Conservation (phyloP, 2,888 invertebrate genomes). For the Epistrophe eligans region DNA sequence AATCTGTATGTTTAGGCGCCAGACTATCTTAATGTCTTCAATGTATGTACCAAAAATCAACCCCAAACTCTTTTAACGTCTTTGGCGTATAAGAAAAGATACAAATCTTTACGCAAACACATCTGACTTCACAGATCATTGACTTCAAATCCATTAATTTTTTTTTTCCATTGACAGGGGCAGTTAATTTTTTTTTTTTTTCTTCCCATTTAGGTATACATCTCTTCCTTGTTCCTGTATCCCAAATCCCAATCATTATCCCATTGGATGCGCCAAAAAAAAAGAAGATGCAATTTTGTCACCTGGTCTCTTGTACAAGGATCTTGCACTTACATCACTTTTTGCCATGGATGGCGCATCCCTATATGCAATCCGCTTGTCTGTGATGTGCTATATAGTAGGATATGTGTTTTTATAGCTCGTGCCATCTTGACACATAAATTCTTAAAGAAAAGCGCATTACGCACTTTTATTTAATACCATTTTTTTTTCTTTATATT, state of each 20-base stretch:
- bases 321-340: constrained; percentile 60
- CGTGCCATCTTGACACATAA: constrained; percentile 74
- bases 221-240: constrained; percentile 72
- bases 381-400: neutral
- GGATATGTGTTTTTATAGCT: constrained; percentile 53
- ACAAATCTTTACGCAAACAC: constrained; percentile 45
- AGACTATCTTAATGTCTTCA: neutral
- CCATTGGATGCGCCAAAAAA: constrained; percentile 51
- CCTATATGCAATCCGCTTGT: constrained; percentile 8
- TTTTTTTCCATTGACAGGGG: neutral
- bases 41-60: neutral
- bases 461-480: constrained; percentile 37
- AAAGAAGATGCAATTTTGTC: constrained; percentile 63
- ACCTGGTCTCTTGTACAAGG: constrained; percentile 51
- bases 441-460: constrained; percentile 70
- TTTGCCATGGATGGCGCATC: constrained; percentile 1
- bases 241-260: constrained; percentile 44
- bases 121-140: constrained; percentile 76
- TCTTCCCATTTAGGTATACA: neutral
- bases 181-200: constrained; percentile 5
- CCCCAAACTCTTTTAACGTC: constrained; percentile 40
- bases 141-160: constrained; percentile 70
- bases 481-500: constrained; percentile 10
- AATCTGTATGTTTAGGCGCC: too few relatives aligned
- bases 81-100: neutral